Conservation (phyloP, 2,888 invertebrate species). For the Craniophora ligustri region DNA sequence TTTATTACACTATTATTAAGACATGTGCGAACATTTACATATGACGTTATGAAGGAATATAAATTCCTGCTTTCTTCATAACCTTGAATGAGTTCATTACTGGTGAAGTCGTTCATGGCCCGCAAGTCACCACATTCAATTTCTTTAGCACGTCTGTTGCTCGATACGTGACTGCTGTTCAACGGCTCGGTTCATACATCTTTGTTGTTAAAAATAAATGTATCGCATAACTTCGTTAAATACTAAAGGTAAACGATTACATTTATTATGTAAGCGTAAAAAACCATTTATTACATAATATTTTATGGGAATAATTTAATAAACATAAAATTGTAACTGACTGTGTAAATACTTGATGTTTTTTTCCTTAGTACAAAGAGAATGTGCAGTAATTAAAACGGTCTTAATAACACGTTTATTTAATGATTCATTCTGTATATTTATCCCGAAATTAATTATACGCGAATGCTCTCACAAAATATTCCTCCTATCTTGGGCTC, state of each 20-base stretch:
- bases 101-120: constrained; percentile 17
- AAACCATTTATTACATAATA: too few species aligned
- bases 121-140: constrained; percentile 46
- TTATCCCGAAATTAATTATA: too few species aligned
- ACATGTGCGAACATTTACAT: constrained; percentile 20
- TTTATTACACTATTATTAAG: constrained; percentile 34
- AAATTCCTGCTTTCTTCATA: constrained; percentile 26
- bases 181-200: constrained; percentile 42
- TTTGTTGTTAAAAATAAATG: constrained; percentile 47
- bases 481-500: constrained; percentile 20
- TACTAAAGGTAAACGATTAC: constrained; percentile 18
- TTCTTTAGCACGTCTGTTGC: constrained; percentile 28
- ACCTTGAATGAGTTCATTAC: constrained; percentile 19
- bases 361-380: too few species aligned
- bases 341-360: too few species aligned
- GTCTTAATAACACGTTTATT: not conserved
- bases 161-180: constrained; percentile 53
- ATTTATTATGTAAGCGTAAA: constrained; percentile 1
- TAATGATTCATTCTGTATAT: constrained; percentile 3
- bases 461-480: not conserved
- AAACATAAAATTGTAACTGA: too few species aligned
- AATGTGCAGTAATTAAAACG: too few species aligned
- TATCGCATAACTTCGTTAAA: constrained; percentile 28
- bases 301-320: too few species aligned
- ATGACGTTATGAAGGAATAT: constrained; percentile 28